Conservation (phyloP, 2,797 vertebrate species). For the Falco berigora region DNA sequence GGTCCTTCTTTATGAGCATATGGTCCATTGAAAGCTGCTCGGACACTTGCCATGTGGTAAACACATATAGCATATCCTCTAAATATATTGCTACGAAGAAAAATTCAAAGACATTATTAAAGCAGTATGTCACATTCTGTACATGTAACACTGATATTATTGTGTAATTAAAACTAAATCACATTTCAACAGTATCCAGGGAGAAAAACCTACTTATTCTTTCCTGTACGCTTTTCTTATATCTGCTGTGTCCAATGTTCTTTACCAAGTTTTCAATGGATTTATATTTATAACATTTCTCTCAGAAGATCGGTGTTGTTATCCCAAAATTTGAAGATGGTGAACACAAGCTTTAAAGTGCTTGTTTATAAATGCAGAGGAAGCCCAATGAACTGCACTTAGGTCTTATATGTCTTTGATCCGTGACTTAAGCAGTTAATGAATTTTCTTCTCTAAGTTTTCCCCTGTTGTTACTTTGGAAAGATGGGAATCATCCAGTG, state of each 20-base stretch:
- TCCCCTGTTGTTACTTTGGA: not conserved
- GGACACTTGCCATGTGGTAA: slow-evolving; percentile 91
- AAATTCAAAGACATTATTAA: not conserved
- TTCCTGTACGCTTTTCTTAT: not conserved
- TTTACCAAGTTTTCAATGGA: not conserved
- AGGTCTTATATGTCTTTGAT: not conserved
- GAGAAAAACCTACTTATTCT: not conserved
- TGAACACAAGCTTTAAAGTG: not conserved
- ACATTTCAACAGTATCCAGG: not conserved
- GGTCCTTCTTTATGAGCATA: slow-evolving; percentile 90
- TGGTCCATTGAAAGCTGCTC: slow-evolving; percentile 92
- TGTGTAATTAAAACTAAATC: not conserved
- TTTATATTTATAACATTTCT: not conserved
- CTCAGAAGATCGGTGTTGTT: not conserved
- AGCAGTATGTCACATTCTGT: not conserved
- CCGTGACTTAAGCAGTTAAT: not conserved
- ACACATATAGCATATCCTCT: slow-evolving; percentile 93
- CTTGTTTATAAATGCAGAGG: not conserved
- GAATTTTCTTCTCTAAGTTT: not conserved
- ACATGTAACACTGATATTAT: not conserved
- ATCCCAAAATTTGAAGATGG: not conserved
- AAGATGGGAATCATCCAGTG: not conserved
- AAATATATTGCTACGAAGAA: slow-evolving; percentile 82
- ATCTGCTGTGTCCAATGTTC: not conserved
- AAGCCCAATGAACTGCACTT: not conserved